These are phyloP conservation scores for Neodiprion fabricii DNA, from an alignment of 1,140 invertebrate genomes.

Conservation along the genomic window DNA sequence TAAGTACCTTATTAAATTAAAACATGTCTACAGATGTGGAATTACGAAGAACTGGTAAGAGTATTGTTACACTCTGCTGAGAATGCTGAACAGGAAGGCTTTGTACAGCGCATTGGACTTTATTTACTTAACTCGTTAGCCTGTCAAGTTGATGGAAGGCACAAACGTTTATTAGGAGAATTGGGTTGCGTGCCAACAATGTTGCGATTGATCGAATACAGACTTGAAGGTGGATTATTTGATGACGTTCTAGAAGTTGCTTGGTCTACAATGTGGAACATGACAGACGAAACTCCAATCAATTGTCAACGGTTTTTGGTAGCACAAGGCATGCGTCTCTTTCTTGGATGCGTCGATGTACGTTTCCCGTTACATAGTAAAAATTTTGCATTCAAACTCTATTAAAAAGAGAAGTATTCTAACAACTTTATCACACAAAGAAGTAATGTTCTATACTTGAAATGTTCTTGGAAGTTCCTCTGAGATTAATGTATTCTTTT, in stretches of 20 bases:
- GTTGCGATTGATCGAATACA: slow-evolving; percentile 81
- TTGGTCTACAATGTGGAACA: slow-evolving; percentile 98
- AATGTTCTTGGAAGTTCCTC: not conserved
- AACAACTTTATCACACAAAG: not conserved
- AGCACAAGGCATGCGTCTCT: slow-evolving; percentile 84
- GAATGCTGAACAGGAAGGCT: slow-evolving; percentile 83
- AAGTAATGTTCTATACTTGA: not conserved
- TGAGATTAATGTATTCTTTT: not conserved
- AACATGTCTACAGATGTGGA: slow-evolving; percentile 74
- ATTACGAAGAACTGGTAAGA: slow-evolving; percentile 86
- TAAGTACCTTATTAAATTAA: not conserved
- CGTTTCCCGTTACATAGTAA: slow-evolving; percentile 26
- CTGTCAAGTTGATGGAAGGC: slow-evolving; percentile 92
- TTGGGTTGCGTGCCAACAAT: slow-evolving; percentile 89
- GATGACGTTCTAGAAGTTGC: slow-evolving; percentile 97
- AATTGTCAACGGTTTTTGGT: slow-evolving; percentile 92
- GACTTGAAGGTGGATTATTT: slow-evolving; percentile 76
- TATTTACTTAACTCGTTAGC: slow-evolving; percentile 94
- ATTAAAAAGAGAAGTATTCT: not conserved
- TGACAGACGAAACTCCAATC: slow-evolving; percentile 93
- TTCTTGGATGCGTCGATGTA: slow-evolving; percentile 83
- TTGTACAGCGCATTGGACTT: slow-evolving; percentile 93
- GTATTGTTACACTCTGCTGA: slow-evolving; percentile 85
- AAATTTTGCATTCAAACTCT: slow-evolving; percentile 4
- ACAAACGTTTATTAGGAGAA: slow-evolving; percentile 90